These are phyloP conservation scores for Sycophila texana DNA, from an alignment of 2,888 invertebrate genomes.

Conservation along the genomic window DNA sequence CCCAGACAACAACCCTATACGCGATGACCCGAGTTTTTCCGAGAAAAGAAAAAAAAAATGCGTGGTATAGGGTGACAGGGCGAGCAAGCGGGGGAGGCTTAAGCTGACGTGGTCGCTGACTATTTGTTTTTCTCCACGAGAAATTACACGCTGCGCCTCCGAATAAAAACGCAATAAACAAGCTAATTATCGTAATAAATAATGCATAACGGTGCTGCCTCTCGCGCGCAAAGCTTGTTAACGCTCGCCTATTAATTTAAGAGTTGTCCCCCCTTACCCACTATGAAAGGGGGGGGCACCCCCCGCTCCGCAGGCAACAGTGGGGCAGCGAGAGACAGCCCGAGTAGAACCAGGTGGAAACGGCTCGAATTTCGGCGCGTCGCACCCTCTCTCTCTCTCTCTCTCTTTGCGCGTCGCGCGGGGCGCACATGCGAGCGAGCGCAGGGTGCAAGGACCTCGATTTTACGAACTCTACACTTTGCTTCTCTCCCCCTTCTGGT, in stretches of 20 bases:
- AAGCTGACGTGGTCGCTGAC: background rate
- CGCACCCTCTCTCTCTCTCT: conserved; percentile 6
- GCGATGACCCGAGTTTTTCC: too few relatives aligned
- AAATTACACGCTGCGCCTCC: background rate
- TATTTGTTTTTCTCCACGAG: background rate
- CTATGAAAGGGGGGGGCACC: background rate
- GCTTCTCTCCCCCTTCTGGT: background rate
- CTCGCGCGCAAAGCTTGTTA: conserved; percentile 34
- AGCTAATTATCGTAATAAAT: conserved; percentile 45
- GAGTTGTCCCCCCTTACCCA: conserved; percentile 1
- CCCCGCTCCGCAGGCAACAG: background rate
- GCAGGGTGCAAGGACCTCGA: conserved; percentile 66
- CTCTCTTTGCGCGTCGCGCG: conserved; percentile 16
- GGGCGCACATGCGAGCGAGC: conserved; percentile 14
- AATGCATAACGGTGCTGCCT: conserved; percentile 25
- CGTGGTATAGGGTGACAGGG: too few relatives aligned
- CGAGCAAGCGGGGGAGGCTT: too few relatives aligned
- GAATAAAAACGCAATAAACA: conserved; percentile 43
- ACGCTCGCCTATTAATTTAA: conserved; percentile 45
- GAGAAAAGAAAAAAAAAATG: too few relatives aligned
- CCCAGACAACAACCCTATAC: too few relatives aligned
- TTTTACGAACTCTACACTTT: conserved; percentile 65
- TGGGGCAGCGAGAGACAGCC: conserved; percentile 9
- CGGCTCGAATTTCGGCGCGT: conserved; percentile 49
- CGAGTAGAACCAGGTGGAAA: conserved; percentile 46